A percentile compares a stretch with the other conserved stretches of the same genome.
Evolutionary conservation across 2,797 vertebrate genomes (phyloP).

Genomic region (Smutsia temminckii): DNA sequence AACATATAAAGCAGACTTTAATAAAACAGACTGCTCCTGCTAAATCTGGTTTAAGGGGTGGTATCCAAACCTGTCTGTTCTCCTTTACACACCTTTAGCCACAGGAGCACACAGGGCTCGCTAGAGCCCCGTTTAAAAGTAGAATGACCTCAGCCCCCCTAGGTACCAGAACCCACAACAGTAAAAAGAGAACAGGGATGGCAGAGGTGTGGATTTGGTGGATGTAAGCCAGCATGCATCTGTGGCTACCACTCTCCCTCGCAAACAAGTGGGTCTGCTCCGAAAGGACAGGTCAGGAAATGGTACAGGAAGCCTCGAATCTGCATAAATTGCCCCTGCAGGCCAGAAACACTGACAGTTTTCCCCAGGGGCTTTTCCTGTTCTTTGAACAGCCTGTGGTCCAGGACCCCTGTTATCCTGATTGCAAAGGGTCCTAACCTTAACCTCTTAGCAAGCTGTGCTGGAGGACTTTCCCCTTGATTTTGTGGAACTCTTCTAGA

Average conservation of each 20-base stretch:
- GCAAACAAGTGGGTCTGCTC: neutral
- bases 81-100: neutral
- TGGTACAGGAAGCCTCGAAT: neutral
- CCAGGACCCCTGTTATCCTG: neutral
- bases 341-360: neutral
- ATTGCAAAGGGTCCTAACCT: neutral
- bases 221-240: neutral
- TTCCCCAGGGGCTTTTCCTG: neutral
- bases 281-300: neutral
- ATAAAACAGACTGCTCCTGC: neutral
- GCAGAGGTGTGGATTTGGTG: neutral
- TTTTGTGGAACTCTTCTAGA: neutral
- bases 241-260: neutral
- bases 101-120: neutral
- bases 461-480: neutral
- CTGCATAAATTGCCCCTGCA: neutral
- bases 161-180: neutral
- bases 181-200: neutral
- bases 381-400: neutral
- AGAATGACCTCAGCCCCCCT: neutral
- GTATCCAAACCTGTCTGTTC: neutral
- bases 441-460: neutral
- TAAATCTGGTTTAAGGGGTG: neutral
- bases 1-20: neutral
- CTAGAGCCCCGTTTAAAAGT: neutral